phyloP scores from a whole-genome alignment of 2,797 vertebrate genomes.

The Ara ararauna region DNA sequence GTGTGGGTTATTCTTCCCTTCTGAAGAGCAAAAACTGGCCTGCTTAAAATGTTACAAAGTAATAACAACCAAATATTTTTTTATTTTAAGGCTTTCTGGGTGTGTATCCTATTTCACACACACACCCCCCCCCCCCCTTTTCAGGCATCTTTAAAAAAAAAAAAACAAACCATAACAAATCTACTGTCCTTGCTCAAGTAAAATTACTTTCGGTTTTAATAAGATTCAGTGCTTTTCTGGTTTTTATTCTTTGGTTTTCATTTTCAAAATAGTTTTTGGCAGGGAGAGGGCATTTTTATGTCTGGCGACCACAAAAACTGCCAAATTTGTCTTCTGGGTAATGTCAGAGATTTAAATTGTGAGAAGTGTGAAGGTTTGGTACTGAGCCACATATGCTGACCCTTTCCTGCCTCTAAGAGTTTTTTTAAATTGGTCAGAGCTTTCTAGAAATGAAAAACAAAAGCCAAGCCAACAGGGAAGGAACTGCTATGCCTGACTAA shows the following conservation, averaged over 20 bases:
- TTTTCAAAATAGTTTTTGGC: constrained; percentile 52
- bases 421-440: constrained; percentile 14
- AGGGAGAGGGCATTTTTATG: background rate
- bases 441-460: constrained; percentile 54
- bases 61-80: background rate
- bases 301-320: constrained; percentile 27
- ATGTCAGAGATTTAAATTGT: constrained; percentile 46
- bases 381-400: background rate
- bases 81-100: background rate
- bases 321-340: constrained; percentile 38
- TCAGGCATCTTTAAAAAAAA: background rate
- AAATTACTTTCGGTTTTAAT: constrained; percentile 10
- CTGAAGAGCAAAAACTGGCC: background rate
- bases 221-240: background rate
- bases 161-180: background rate
- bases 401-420: constrained; percentile 13
- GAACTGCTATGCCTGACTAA: background rate
- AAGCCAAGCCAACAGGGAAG: background rate
- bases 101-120: background rate
- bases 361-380: constrained; percentile 31
- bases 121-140: background rate
- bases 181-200: background rate
- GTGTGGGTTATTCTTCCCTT: background rate
- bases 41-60: background rate
- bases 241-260: background rate